Base-by-base conservation (phyloP, 2,888 invertebrate species). In the Meta bourneti region DNA sequence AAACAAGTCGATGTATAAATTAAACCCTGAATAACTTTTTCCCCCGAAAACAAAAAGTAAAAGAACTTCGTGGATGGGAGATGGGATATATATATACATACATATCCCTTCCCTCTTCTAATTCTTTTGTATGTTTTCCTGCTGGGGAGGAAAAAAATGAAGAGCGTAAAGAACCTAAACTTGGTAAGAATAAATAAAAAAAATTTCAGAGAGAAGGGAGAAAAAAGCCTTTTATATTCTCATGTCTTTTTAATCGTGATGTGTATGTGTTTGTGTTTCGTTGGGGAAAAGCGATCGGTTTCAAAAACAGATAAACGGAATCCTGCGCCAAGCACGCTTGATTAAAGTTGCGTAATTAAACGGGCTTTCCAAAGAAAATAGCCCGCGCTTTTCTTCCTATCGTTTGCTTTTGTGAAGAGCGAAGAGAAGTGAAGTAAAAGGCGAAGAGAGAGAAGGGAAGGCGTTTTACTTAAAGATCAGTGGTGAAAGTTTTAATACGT, bases 401-500 rank as follows among this genome's bases (percentile, higher is more conserved):
- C 89, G 81, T 83, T 77, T 87, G 87, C 91, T 86, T 71, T 89
- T 90, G 84, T 85, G 79, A 74, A 20, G 84, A 79, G 86, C 61
- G 79, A 86, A 85, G 85, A 20, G 89, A 81, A 75, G 75, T 83
- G 85, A 82, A 69, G 75, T 75, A 61, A 85, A 77, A 75, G 77
- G 77, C 61, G 80, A 72, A 72, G 51, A 19, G 13, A 34, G 51
- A 61, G 34, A 61, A 79, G 48, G 49, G 71, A 81, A 79, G 84
- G 84, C 86, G 86, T 78, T 91, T 91, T 91, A 91, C 83, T 91
- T 91, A 91, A 91, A 91, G 91, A 91, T 87, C 81, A 91, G 87
- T 87, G 87, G 91, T 91, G 91, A 91, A 91, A 91, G 91, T 91
- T 91, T 91, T 91, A 91, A 91, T 91, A 87, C 91, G 83, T 91